phyloP scores from a whole-genome alignment of 2,113 vertebrate genomes.

The Oncorhynchus kisutch region DNA sequence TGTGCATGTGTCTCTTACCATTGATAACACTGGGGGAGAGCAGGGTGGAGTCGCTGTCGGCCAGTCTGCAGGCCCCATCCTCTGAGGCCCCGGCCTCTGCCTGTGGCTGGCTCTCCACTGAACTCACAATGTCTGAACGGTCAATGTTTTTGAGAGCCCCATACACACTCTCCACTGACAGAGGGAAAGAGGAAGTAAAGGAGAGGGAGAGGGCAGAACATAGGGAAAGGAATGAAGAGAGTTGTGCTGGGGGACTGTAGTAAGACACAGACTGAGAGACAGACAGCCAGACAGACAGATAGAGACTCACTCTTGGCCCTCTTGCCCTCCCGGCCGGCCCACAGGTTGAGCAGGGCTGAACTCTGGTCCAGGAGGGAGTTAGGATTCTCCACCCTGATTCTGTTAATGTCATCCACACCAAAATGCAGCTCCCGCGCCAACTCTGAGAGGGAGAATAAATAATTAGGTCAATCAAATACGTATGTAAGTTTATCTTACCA shows the following conservation, averaged over 20 bases:
- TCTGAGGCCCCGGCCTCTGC: conserved; percentile 57
- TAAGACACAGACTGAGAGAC: background rate
- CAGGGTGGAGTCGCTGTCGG: conserved; percentile 79
- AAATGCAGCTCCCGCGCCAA: conserved; percentile 93
- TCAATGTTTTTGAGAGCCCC: conserved; percentile 86
- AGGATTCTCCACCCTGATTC: conserved; percentile 94
- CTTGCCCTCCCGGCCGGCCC: conserved; percentile 86
- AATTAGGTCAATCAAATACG: background rate
- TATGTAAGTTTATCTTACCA: too few species aligned
- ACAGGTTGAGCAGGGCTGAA: conserved; percentile 86
- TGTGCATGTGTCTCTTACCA: conserved; percentile 78
- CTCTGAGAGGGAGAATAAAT: conserved; percentile 67
- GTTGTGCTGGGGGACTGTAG: background rate
- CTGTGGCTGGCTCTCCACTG: conserved; percentile 80
- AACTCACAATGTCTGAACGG: conserved; percentile 85
- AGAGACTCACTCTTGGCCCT: conserved; percentile 85
- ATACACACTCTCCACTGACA: conserved; percentile 86
- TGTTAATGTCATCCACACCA: conserved; percentile 93
- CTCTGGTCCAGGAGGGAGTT: conserved; percentile 96
- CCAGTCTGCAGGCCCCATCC: conserved; percentile 77
- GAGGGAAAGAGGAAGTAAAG: background rate
- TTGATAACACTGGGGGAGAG: conserved; percentile 89
- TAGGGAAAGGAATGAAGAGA: background rate
- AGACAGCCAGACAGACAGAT: background rate
- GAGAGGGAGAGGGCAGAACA: background rate